These are phyloP conservation scores for Seira sanloemensis DNA, from an alignment of 2,888 invertebrate genomes.

Conservation along the genomic window DNA sequence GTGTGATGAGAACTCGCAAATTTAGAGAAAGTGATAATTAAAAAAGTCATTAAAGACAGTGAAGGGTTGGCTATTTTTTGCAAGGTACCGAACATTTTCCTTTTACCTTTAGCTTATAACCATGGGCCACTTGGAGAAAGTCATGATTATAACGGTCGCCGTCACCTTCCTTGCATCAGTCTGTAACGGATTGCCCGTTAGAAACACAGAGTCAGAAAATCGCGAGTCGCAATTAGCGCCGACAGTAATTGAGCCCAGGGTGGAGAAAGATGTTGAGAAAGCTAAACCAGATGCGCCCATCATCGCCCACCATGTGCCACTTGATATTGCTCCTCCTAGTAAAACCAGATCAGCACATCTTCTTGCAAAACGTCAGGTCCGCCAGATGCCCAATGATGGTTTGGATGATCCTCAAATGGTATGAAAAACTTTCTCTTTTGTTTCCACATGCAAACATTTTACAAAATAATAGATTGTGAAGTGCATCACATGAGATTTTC, in stretches of 20 bases:
- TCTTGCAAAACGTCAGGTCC: conserved; percentile 45
- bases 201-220: no score
- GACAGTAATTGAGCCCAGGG: no score
- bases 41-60: neutral
- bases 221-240: no score
- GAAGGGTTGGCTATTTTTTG: neutral
- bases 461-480: neutral
- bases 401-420: conserved; percentile 46
- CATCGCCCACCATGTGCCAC: conserved; percentile 45
- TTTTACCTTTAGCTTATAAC: neutral
- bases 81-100: no score
- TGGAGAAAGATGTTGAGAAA: no score
- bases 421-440: neutral
- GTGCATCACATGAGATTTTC: conserved; percentile 10
- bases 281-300: neutral
- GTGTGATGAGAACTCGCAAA: neutral
- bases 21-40: neutral
- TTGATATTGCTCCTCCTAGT: conserved; percentile 3
- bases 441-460: neutral
- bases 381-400: conserved; percentile 12
- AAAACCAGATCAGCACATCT: conserved; percentile 4
- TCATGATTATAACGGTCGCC: no score
- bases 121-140: neutral
- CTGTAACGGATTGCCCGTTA: neutral
- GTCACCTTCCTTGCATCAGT: conserved; percentile 5